A percentile compares a stretch with the other conserved stretches of the same genome.
These are phyloP conservation scores for Phenganax stokvisi DNA, from an alignment of 92 coral and sea anemone species.

Conservation along the genomic window DNA sequence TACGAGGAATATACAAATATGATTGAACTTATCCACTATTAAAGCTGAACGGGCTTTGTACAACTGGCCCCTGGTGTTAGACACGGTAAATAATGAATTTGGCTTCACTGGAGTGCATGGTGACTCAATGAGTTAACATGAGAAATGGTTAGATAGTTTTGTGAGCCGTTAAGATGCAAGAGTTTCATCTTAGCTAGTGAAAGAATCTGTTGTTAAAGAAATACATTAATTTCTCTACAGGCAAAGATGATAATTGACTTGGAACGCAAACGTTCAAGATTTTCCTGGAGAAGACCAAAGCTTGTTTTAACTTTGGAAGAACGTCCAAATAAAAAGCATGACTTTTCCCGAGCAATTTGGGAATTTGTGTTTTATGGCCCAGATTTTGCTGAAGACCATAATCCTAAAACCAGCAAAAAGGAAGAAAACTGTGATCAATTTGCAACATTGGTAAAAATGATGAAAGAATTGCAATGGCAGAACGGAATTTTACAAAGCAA, in stretches of 20 bases:
- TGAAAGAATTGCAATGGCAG: constrained; percentile 20
- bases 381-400: background rate
- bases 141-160: too few species aligned
- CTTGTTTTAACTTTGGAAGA: constrained; percentile 15
- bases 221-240: background rate
- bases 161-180: too few species aligned
- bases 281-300: background rate
- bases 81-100: too few species aligned
- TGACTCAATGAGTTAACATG: too few species aligned
- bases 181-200: too few species aligned
- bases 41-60: too few species aligned
- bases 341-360: constrained; percentile 22
- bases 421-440: background rate
- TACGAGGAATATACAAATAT: too few species aligned
- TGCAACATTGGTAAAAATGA: background rate
- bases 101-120: too few species aligned
- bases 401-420: too few species aligned
- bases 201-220: background rate
- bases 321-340: constrained; percentile 17
- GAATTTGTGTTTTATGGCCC: constrained; percentile 23
- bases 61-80: too few species aligned
- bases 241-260: constrained; percentile 36
- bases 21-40: too few species aligned
- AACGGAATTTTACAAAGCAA: background rate
- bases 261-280: constrained; percentile 24